Base-by-base conservation (phyloP, 2,888 invertebrate genomes). In the Liopterus haemorrhoidalis region DNA sequence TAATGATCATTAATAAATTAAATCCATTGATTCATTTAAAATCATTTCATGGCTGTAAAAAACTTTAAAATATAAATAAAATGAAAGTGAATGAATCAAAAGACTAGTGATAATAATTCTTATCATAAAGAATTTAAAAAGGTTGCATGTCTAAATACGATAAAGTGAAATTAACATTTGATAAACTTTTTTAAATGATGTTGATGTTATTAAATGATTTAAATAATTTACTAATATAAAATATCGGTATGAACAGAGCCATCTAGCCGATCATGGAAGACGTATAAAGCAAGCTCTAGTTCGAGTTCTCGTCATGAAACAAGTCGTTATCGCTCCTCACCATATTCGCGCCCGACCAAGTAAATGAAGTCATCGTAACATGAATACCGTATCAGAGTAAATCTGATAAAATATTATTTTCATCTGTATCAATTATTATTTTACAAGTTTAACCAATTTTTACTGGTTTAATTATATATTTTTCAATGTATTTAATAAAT, bases 241-340 rank as follows among this genome's bases (percentile, higher is more conserved):
- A 62, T 67, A 67, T 67, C 68, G 66, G 65, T 59, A 62, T 67
- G 67, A 68, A 65, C 71, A 71, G 72, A 73, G 64, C 70, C 72
- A 54, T 67, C 73, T 58, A 66, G 69, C 54, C 73, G 73, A 55
- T 68, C 68, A 60, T 75, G 74, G 74, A 76, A 75, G 67, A 67
- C 71, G 46, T 72, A 74, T 70, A 74, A 74, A 69, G 66, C 70
- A 50, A 68, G 72, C 56, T 66, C 70, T 45, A 68, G 70, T 52
- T 67, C 71, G 56, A 68, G 70, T 60, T 67, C 70, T 61, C 70
- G 72, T 53, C 65, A 66, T 49, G 67, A 68, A 50, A 63, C 64
- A 44, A 67, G 73, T 64, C 75, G 75, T 61, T 76, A 74, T 67
- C 74, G 76, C 61, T 68, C 72, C 54, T 72, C 74, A 54, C 76